phyloP scores from a whole-genome alignment of 2,113 vertebrate genomes.

The Megaceryle torquata region DNA sequence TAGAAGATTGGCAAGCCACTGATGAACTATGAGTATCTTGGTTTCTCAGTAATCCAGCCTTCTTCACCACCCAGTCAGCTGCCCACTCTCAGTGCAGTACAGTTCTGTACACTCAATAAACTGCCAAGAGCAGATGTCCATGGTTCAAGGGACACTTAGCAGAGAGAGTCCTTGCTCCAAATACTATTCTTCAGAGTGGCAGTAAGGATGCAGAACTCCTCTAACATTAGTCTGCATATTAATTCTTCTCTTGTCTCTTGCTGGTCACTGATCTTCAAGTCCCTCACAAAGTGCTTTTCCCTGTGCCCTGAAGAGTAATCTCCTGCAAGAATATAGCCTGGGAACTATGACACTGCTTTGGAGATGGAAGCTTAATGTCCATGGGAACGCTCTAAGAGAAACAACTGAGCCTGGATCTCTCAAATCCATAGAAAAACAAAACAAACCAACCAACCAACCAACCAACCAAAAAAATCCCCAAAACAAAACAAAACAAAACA shows the following conservation, averaged over 20 bases:
- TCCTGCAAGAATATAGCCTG: neutral
- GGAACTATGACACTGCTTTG: neutral
- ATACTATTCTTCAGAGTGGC: neutral
- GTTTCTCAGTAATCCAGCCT: neutral
- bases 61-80: neutral
- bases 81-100: neutral
- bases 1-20: neutral
- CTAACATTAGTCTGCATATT: neutral
- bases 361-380: neutral
- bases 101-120: neutral
- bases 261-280: neutral
- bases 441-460: neutral
- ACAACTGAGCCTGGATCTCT: neutral
- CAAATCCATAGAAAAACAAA: neutral
- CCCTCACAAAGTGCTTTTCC: neutral
- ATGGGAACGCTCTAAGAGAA: neutral
- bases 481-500: neutral
- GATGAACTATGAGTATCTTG: fast-evolving
- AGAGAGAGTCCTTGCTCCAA: neutral
- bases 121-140: neutral
- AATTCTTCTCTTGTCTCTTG: neutral
- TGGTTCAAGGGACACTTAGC: neutral
- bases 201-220: neutral
- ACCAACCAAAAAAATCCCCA: neutral
- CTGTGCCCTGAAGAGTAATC: neutral